phyloP scores from a whole-genome alignment of 2,113 vertebrate species.

The Chlorodrepanis virens region DNA sequence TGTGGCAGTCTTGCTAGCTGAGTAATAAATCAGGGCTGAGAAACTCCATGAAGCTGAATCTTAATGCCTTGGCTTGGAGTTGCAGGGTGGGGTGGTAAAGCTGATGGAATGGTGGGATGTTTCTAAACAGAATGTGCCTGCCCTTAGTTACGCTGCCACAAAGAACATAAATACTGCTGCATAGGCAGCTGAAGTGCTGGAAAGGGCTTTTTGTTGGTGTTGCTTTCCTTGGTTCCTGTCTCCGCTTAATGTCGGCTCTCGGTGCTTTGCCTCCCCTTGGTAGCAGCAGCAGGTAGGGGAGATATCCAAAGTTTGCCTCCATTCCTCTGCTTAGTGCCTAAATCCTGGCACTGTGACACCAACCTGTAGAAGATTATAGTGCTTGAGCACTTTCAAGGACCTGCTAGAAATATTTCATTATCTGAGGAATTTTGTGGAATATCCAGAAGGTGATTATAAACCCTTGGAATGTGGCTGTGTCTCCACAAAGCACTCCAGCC shows the following conservation, averaged over 20 bases:
- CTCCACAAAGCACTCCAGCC: not conserved
- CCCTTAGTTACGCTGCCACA: conserved; percentile 38
- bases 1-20: not conserved
- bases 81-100: conserved; percentile 5
- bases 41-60: not conserved
- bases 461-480: not conserved
- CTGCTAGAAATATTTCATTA: conserved; percentile 37
- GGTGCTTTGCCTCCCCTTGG: not conserved
- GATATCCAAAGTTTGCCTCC: not conserved
- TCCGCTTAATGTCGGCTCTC: not conserved
- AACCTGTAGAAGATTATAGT: not conserved
- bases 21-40: conserved; percentile 29
- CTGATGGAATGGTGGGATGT: not conserved
- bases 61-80: conserved; percentile 30
- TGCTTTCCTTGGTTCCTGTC: not conserved
- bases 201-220: conserved; percentile 20
- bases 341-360: not conserved
- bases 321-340: not conserved
- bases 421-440: conserved; percentile 47
- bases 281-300: not conserved
- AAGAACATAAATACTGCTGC: conserved; percentile 10
- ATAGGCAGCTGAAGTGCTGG: not conserved
- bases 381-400: not conserved
- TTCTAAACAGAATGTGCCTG: conserved; percentile 41
- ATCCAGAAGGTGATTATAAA: conserved; percentile 13